Evolutionary conservation across 2,797 vertebrate species (phyloP).

Genomic region (Xyrichtys novacula): DNA sequence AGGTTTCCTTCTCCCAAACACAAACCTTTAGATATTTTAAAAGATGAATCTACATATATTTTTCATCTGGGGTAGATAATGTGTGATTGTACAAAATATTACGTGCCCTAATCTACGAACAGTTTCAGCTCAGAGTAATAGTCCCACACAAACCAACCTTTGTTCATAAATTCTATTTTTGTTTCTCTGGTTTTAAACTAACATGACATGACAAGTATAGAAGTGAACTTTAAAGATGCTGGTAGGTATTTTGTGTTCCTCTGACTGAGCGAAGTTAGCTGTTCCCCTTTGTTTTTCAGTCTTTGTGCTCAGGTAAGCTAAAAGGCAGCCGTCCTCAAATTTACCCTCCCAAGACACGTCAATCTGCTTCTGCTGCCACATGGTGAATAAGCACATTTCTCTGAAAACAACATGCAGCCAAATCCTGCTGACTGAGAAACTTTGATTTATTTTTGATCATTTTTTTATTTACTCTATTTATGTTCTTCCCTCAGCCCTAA

Average conservation of each 20-base stretch:
- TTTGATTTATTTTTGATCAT: neutral
- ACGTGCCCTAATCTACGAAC: neutral
- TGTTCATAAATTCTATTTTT: conserved; percentile 1
- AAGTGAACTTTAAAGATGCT: conserved; percentile 1
- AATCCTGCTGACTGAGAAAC: neutral
- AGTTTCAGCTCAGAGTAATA: neutral
- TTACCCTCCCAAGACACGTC: neutral
- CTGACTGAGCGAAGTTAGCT: neutral
- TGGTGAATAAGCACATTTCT: neutral
- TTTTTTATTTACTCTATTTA: conserved; percentile 27
- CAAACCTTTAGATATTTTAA: too few relatives aligned
- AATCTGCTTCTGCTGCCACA: neutral
- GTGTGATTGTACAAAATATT: neutral
- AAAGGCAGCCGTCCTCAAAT: neutral
- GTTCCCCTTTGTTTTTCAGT: neutral
- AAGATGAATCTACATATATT: too few relatives aligned
- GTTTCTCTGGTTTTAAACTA: neutral
- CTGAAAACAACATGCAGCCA: neutral
- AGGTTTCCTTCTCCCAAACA: too few relatives aligned
- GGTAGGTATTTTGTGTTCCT: neutral
- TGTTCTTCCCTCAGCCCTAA: conserved; percentile 1
- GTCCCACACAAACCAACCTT: neutral
- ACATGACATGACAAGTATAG: neutral
- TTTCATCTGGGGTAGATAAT: too few relatives aligned
- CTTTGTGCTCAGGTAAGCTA: conserved; percentile 10